phyloP scores from a whole-genome alignment of 2,888 invertebrate species.

The Oeneis ivallda region DNA sequence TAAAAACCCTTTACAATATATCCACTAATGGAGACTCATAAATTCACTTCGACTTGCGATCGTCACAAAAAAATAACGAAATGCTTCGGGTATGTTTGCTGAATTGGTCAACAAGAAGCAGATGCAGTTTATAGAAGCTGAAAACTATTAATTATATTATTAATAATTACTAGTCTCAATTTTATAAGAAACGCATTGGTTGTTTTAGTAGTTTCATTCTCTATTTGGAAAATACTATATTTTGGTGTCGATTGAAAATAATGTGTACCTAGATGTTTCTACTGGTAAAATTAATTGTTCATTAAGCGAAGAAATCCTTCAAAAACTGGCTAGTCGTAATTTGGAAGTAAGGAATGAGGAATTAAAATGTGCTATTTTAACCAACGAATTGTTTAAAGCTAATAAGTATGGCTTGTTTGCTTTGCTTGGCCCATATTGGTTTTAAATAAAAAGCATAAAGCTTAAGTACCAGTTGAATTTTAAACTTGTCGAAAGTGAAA shows the following conservation, averaged over 20 bases:
- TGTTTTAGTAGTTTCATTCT: too few relatives aligned
- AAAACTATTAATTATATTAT: neutral
- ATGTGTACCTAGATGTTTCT: too few relatives aligned
- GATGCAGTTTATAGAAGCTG: neutral
- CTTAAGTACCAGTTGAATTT: neutral
- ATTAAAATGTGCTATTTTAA: neutral
- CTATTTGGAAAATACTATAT: too few relatives aligned
- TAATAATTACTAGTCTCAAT: too few relatives aligned
- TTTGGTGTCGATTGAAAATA: too few relatives aligned
- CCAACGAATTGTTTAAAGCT: too few relatives aligned
- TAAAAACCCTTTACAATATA: slow-evolving; percentile 25
- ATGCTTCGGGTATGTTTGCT: slow-evolving; percentile 6
- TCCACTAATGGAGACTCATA: slow-evolving; percentile 28
- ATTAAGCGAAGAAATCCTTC: neutral
- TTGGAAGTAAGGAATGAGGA: neutral
- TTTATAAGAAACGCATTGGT: too few relatives aligned
- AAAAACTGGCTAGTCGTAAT: too few relatives aligned
- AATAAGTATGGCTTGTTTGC: too few relatives aligned
- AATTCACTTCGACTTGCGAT: slow-evolving; percentile 16
- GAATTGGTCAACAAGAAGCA: neutral
- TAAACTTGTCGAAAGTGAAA: slow-evolving; percentile 11
- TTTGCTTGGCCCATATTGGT: too few relatives aligned
- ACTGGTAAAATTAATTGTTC: too few relatives aligned
- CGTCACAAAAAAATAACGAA: slow-evolving; percentile 8
- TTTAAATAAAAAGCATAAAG: neutral